A percentile compares a stretch with the other conserved stretches of the same genome.
These are phyloP conservation scores for Amniataba percoides DNA, from an alignment of 2,797 vertebrate genomes.

Conservation along the genomic window DNA sequence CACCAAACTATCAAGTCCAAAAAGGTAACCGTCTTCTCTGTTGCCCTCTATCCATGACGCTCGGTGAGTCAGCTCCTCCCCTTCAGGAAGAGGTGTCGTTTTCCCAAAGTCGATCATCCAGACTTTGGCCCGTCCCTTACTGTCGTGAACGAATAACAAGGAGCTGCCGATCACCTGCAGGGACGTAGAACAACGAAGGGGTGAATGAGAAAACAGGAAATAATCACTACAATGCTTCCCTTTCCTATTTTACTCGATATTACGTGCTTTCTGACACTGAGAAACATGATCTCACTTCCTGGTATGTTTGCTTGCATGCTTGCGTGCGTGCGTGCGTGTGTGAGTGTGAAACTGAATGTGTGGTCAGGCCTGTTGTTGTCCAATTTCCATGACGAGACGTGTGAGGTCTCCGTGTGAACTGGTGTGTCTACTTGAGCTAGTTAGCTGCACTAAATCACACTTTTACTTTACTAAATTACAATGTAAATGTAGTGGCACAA, in stretches of 20 bases:
- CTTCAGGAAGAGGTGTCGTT: conserved; percentile 93
- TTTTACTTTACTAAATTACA: neutral
- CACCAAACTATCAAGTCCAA: conserved; percentile 93
- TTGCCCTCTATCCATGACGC: conserved; percentile 94
- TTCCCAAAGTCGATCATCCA: conserved; percentile 99
- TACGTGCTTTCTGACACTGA: conserved; percentile 21
- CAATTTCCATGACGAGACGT: conserved; percentile 34
- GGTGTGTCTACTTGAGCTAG: neutral
- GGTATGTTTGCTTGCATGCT: neutral
- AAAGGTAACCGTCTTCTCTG: conserved; percentile 97
- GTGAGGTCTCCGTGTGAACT: neutral
- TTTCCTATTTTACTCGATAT: neutral
- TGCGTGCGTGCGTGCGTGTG: no score
- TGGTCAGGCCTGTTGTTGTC: conserved; percentile 22
- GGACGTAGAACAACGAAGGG: conserved; percentile 18
- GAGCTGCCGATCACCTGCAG: conserved; percentile 97
- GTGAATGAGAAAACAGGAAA: conserved; percentile 34
- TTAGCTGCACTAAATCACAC: neutral
- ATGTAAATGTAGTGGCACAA: neutral
- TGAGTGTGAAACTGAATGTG: conserved; percentile 31
- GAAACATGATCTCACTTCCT: conserved; percentile 61
- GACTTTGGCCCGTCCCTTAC: conserved; percentile 93
- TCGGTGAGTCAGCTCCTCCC: conserved; percentile 91
- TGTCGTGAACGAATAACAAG: conserved; percentile 97
- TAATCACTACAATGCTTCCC: neutral